A percentile compares a stretch with the other conserved stretches of the same genome.
Conservation (phyloP, 2,888 invertebrate species). For the Drosophila neotestacea region DNA sequence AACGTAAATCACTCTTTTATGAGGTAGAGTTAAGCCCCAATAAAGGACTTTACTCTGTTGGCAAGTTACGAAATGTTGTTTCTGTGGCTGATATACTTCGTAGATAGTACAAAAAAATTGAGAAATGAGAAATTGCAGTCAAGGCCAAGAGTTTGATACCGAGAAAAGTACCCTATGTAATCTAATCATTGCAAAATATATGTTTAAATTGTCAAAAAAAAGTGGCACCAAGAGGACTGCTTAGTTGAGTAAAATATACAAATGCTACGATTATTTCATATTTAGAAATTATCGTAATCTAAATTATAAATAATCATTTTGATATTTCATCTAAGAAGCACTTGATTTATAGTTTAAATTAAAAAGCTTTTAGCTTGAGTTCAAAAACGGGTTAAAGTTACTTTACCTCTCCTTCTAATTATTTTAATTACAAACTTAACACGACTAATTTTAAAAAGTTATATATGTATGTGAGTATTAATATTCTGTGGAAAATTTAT, state of each 20-base stretch:
- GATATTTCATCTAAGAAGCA: background rate
- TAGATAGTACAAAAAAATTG: conserved; percentile 13
- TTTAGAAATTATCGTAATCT: background rate
- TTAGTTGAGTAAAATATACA: conserved; percentile 9
- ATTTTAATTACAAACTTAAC: conserved; percentile 30
- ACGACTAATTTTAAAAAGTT: conserved; percentile 25
- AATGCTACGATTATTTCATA: background rate
- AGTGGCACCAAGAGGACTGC: conserved; percentile 1
- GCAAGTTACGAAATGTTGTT: conserved; percentile 16
- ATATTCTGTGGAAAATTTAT: background rate
- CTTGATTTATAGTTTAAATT: conserved; percentile 23
- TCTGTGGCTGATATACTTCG: conserved; percentile 27
- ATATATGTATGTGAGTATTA: background rate
- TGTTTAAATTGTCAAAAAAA: conserved; percentile 11
- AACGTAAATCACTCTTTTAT: conserved; percentile 40
- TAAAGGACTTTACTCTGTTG: conserved; percentile 28
- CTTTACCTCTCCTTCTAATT: conserved; percentile 39
- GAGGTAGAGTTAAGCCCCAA: conserved; percentile 22
- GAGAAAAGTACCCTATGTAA: conserved; percentile 47
- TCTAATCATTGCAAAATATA: conserved; percentile 57
- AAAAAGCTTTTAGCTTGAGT: conserved; percentile 13
- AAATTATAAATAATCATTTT: background rate
- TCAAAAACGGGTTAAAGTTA: conserved; percentile 26
- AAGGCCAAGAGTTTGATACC: conserved; percentile 45
- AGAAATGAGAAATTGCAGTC: conserved; percentile 36